Evolutionary conservation across 2,113 vertebrate species (phyloP), one percentile per base, ranked within the genome.

Genomic region (Polypterus senegalus): DNA sequence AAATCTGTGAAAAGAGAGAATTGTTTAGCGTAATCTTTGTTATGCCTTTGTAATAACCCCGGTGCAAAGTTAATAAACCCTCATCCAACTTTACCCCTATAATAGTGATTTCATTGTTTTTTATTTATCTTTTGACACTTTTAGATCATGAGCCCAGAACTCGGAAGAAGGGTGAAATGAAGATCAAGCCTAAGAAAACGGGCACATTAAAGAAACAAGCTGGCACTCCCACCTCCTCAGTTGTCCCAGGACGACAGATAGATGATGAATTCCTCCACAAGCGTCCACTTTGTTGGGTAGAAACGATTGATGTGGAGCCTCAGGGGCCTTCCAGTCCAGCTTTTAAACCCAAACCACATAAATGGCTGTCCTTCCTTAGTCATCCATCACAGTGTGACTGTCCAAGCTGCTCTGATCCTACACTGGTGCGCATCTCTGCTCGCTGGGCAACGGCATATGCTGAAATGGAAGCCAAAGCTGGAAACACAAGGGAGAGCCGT

Each of bases 111-210:
- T 27, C 27, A 46, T 44, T 7, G 44, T 44, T 3, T 44, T 5
- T 51, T 4, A 6, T 48, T 11, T 48, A 46, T 7, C 46, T 27
- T 27, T 27, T 27, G 3, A 7, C 9, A 44, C 46, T 9, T 8
- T 56, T 54, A 79, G 76, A 81, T 58, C 74, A 67, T 46, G 63
- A 72, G 57, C 59, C 67, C 62, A 67, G 4, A 66, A 6, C 63
- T 74, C 60, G 60, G 71, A 46, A 9, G 68, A 74, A 59, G 61
- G 7, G 51, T 0, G 73, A 73, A 1, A 57, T 68, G 4, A 83
- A 83, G 66, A 83, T 97, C 63, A 82, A 83, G 57, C 82, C 81
- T 1, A 78, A 79, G 60, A 97, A 93, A 73, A 80, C 83, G 11
- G 67, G 76, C 1, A 69, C 68, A 0, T 64, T 60, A 48, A 69